A percentile compares a stretch with the other conserved stretches of the same genome.
phyloP scores from a whole-genome alignment of 2,797 vertebrate genomes.

The Mastacembelus armatus region DNA sequence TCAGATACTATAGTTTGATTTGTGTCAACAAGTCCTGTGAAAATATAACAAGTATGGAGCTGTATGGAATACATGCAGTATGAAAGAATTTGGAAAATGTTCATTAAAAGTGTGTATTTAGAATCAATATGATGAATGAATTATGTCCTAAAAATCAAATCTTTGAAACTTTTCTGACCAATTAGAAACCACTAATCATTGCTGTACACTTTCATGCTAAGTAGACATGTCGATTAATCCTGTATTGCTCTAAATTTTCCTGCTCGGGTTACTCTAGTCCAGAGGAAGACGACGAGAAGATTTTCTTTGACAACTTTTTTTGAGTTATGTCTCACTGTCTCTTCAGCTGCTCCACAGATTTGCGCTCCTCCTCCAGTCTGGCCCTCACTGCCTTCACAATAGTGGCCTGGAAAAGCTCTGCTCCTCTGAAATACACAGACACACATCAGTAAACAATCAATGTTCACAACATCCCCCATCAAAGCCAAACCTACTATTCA shows the following conservation, averaged over 20 bases:
- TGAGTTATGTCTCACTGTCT: conserved; percentile 96
- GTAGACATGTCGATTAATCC: neutral
- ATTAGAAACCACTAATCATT: neutral
- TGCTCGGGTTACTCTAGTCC: neutral
- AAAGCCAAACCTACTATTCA: too few relatives aligned
- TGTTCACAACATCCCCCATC: too few relatives aligned
- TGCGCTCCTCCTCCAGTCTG: conserved; percentile 96
- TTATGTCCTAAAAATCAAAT: too few relatives aligned
- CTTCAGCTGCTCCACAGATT: conserved; percentile 98
- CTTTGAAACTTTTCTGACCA: neutral
- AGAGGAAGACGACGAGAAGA: neutral
- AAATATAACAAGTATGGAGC: too few relatives aligned
- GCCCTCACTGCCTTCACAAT: conserved; percentile 98
- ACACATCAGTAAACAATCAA: neutral
- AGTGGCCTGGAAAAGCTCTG: conserved; percentile 98
- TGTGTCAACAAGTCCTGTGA: too few relatives aligned
- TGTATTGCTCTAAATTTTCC: neutral
- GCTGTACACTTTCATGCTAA: neutral
- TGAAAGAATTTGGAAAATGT: too few relatives aligned
- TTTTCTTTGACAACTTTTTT: too few relatives aligned
- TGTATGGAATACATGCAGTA: too few relatives aligned
- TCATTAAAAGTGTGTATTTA: too few relatives aligned
- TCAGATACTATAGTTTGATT: too few relatives aligned
- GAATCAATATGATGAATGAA: too few relatives aligned
- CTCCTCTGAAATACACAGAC: conserved; percentile 87